phyloP scores from a whole-genome alignment of 1,140 invertebrate species.

The Trachelipus rathkii region DNA sequence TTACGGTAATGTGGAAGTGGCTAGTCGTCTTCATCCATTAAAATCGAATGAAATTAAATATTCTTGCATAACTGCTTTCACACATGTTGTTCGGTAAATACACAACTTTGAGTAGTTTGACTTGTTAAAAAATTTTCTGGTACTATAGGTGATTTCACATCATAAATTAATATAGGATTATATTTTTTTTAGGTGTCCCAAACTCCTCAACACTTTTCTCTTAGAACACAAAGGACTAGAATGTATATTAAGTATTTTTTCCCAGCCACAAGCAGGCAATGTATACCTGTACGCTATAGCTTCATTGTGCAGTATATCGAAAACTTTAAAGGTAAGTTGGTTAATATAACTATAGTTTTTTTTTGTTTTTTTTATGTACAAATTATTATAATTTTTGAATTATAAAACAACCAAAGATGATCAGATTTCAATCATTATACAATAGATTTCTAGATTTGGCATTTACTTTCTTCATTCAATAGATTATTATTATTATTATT shows the following conservation, averaged over 20 bases:
- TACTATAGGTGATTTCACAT: too few relatives aligned
- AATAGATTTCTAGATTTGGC: neutral
- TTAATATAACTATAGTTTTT: neutral
- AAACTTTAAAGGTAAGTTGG: neutral
- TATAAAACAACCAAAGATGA: neutral
- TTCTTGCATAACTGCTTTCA: neutral
- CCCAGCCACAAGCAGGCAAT: neutral
- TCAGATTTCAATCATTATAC: neutral
- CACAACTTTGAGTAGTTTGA: too few relatives aligned
- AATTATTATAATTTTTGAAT: neutral
- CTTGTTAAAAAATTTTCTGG: too few relatives aligned
- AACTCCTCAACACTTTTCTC: neutral
- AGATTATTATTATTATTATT: too few relatives aligned
- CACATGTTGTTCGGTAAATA: neutral
- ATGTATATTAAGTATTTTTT: neutral
- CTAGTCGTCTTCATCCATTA: neutral
- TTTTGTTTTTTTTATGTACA: neutral
- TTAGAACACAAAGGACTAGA: neutral
- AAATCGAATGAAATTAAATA: neutral
- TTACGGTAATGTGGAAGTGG: neutral
- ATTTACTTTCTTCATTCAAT: neutral
- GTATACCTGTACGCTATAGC: neutral
- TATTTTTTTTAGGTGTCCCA: neutral
- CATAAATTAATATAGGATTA: too few relatives aligned
- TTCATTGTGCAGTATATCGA: neutral